Evolutionary conservation across 2,888 invertebrate genomes (phyloP).

Genomic region (Tenthredo distinguenda): DNA sequence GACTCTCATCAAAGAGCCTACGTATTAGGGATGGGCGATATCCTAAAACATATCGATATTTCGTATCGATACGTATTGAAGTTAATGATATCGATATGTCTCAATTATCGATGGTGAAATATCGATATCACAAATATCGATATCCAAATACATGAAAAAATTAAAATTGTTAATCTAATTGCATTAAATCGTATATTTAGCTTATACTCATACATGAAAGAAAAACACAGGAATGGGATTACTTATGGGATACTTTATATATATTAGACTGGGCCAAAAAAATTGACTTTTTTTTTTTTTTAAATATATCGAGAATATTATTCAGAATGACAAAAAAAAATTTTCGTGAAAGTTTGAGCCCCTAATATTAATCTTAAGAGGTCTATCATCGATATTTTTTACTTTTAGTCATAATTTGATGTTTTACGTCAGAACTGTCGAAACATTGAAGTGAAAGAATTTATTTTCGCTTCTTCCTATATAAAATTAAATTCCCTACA

Average conservation of each 20-base stretch:
- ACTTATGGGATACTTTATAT: too few species aligned
- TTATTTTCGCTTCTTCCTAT: too few species aligned
- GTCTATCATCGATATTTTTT: background rate
- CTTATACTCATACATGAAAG: background rate
- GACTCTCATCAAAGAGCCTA: too few species aligned
- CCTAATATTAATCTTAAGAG: background rate
- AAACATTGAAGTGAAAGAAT: too few species aligned
- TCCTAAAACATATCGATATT: constrained; percentile 1
- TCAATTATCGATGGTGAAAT: background rate
- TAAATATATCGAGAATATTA: background rate
- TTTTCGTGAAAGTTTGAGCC: background rate
- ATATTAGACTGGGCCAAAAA: too few species aligned
- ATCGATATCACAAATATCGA: constrained; percentile 10
- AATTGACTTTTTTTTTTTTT: too few species aligned
- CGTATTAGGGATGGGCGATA: constrained; percentile 26
- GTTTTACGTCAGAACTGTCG: too few species aligned
- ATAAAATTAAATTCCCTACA: too few species aligned
- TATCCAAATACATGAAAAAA: background rate
- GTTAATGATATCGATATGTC: constrained; percentile 18
- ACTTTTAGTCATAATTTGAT: too few species aligned
- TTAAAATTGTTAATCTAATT: too few species aligned
- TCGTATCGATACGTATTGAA: constrained; percentile 21
- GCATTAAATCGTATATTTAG: background rate
- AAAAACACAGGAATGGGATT: too few species aligned
- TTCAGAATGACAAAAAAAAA: background rate